Percentiles rank a stretch among this genome's conserved stretches.
phyloP scores from a whole-genome alignment of 1,140 invertebrate genomes.

The Antheraea mylitta region DNA sequence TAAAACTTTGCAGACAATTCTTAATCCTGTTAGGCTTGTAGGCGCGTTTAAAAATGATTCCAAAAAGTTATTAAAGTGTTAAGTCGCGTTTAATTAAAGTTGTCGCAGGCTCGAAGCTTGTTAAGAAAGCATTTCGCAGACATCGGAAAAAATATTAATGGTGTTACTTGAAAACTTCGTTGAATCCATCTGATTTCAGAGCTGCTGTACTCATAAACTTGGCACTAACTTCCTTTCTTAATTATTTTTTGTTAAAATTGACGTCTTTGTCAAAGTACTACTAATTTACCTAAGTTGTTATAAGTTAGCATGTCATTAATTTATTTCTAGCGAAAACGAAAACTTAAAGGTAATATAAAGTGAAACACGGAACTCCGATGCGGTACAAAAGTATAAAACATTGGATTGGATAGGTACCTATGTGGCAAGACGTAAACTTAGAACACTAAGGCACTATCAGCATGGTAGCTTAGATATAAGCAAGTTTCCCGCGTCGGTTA shows the following conservation, averaged over 20 bases:
- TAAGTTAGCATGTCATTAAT: too few species aligned
- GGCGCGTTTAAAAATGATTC: constrained; percentile 47
- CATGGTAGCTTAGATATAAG: too few species aligned
- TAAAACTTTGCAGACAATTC: constrained; percentile 58
- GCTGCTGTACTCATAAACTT: background rate
- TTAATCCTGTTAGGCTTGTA: constrained; percentile 51
- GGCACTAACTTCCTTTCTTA: background rate
- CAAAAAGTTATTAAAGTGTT: constrained; percentile 59
- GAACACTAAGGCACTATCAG: too few species aligned
- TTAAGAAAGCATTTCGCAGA: constrained; percentile 39
- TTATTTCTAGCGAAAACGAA: too few species aligned
- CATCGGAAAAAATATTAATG: constrained; percentile 53
- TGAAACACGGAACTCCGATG: too few species aligned
- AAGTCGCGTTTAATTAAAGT: constrained; percentile 63
- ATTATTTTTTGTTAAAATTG: background rate
- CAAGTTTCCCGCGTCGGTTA: too few species aligned
- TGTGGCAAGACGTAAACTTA: too few species aligned
- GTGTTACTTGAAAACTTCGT: background rate
- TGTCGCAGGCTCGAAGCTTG: constrained; percentile 35
- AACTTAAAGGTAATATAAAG: too few species aligned
- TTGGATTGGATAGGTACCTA: too few species aligned
- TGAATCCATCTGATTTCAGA: background rate
- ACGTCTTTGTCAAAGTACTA: too few species aligned
- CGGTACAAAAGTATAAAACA: too few species aligned
- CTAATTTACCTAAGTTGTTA: too few species aligned